A percentile compares a stretch with the other conserved stretches of the same genome.
phyloP scores from a whole-genome alignment of 2,113 vertebrate genomes.

The Thomomys bottae region DNA sequence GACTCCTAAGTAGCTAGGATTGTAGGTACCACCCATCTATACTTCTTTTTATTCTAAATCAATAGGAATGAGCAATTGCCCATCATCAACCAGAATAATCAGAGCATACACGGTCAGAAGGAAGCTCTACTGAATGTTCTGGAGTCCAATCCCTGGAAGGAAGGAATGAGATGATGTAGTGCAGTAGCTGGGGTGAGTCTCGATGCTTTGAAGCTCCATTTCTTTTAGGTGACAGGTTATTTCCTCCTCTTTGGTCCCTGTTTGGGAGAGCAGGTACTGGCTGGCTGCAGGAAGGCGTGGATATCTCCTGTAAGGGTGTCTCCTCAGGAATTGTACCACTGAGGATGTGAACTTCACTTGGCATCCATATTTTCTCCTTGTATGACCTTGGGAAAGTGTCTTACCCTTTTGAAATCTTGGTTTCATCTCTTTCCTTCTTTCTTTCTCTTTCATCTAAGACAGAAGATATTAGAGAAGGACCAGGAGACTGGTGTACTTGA shows the following conservation, averaged over 20 bases:
- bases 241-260: accelerated
- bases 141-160: not conserved
- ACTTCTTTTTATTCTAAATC: not conserved
- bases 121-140: not conserved
- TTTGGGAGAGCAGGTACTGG: not conserved
- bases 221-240: not conserved
- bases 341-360: not conserved
- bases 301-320: accelerated
- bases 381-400: not conserved
- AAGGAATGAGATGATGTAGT: not conserved
- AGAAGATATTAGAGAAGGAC: not conserved
- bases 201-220: not conserved
- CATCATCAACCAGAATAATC: not conserved
- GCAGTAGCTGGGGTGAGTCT: not conserved
- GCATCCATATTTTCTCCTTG: not conserved
- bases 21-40: no score
- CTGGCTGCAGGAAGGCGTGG: not conserved
- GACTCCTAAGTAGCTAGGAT: no score
- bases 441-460: not conserved
- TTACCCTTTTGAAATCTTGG: not conserved
- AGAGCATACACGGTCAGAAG: not conserved
- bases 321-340: not conserved
- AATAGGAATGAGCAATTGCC: not conserved
- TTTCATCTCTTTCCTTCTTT: not conserved
- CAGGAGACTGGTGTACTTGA: not conserved